Base-by-base conservation (phyloP, 1,140 invertebrate species). In the Delia radicum region DNA sequence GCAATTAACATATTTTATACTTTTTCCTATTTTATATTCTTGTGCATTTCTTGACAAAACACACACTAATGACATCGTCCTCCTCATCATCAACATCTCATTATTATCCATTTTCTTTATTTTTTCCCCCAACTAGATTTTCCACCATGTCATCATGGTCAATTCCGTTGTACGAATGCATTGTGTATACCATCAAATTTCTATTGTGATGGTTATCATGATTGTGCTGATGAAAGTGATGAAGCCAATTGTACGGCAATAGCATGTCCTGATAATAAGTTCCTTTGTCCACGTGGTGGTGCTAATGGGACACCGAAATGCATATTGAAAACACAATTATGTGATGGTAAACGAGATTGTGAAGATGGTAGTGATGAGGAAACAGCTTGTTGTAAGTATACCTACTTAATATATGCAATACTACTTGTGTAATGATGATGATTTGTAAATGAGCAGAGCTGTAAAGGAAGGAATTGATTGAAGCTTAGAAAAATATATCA, bases 101-200 rank as follows among this genome's bases (percentile, higher is more conserved):
- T 13, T 65, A 4, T 5, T 61, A n/a, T 24, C 8, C 55, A 61
- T 21, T 61, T 61, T 61, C 55, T 21, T 21, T n/a, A 61, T 27
- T 28, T 1, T n/a, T 62, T 65, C 3, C 48, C 18, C 8, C 48
- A 21, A 21, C 24, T 55, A 96, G 95, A 92, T 87, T 98, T 98
- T 83, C 94, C 94, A 1, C 89, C 93, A 0, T 99, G 98, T 87
- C 92, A 95, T 79, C 91, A 91, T 65, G 94, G 94, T 8, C 95
- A 98, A 87, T 99, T 98, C 86, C 90, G 94, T 26, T 99, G 98
- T 88, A 92, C 93, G 46, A 98, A 98, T 86, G 94, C 95, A 5
- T 88, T 97, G 15, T 99, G 98, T 87, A 96, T 99, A 74, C 95
- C 96, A 0, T 89, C 90, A 12, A 91, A 90, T 28, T 95, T 93